A percentile compares a stretch with the other conserved stretches of the same genome.
Conservation (phyloP, 2,113 vertebrate genomes). For the Paramisgurnus dabryanus region DNA sequence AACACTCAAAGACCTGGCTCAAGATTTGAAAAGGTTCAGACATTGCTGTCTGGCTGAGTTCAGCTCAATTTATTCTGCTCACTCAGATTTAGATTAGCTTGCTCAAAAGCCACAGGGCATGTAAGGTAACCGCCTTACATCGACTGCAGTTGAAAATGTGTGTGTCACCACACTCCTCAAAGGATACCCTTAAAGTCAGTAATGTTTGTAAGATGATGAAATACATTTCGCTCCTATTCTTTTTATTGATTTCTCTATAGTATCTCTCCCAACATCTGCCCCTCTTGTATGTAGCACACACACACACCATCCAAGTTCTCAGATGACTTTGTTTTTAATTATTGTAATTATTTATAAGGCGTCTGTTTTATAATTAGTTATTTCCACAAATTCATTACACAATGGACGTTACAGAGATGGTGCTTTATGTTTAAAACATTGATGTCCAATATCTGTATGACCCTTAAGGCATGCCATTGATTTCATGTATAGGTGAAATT, state of each 20-base stretch:
- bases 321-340: conserved; percentile 2
- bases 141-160: background rate
- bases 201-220: background rate
- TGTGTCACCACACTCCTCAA: background rate
- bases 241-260: background rate
- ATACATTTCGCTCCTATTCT: background rate
- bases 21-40: conserved; percentile 19
- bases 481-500: conserved; percentile 23
- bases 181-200: background rate
- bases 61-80: conserved; percentile 39
- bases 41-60: conserved; percentile 37
- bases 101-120: conserved; percentile 31
- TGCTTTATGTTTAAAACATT: too few species aligned
- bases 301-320: conserved; percentile 5
- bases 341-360: too few species aligned
- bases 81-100: conserved; percentile 38
- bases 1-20: background rate
- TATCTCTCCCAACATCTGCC: background rate
- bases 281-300: background rate
- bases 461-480: background rate
- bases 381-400: too few species aligned
- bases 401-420: too few species aligned
- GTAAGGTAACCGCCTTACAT: conserved; percentile 33
- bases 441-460: background rate
- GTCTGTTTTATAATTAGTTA: too few species aligned